Percentiles rank a stretch among this genome's conserved stretches.
phyloP scores from a whole-genome alignment of 2,888 invertebrate species.

The Dilophus febrilis region DNA sequence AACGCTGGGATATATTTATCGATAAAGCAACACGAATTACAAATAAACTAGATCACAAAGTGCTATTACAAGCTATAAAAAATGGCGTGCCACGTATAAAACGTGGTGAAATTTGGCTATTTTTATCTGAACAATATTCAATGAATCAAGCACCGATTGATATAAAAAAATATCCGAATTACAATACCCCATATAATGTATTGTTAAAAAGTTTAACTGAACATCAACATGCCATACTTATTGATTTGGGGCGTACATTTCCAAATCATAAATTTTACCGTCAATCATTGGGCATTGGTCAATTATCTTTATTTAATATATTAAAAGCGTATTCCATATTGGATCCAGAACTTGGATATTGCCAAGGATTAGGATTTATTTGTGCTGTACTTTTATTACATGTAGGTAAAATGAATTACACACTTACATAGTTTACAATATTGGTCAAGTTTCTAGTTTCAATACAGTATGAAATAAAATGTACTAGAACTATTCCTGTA shows the following conservation, averaged over 20 bases:
- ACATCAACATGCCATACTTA: slow-evolving; percentile 91
- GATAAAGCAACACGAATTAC: slow-evolving; percentile 33
- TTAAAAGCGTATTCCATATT: slow-evolving; percentile 89
- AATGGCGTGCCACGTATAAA: slow-evolving; percentile 42
- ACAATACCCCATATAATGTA: slow-evolving; percentile 60
- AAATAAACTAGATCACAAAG: slow-evolving; percentile 42
- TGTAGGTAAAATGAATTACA: too few relatives aligned
- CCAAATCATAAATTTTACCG: slow-evolving; percentile 89
- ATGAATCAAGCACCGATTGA: slow-evolving; percentile 55
- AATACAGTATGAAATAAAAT: neutral
- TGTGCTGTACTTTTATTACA: slow-evolving; percentile 85
- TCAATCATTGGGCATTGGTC: slow-evolving; percentile 81
- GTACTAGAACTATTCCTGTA: too few relatives aligned
- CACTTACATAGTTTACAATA: too few relatives aligned
- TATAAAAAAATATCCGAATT: slow-evolving; percentile 49
- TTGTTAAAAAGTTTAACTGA: slow-evolving; percentile 76
- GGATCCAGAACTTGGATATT: slow-evolving; percentile 90
- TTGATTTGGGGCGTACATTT: slow-evolving; percentile 75
- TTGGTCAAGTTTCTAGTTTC: too few relatives aligned
- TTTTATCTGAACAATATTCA: slow-evolving; percentile 69
- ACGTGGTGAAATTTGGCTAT: slow-evolving; percentile 69
- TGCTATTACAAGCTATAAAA: slow-evolving; percentile 59
- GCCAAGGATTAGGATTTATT: slow-evolving; percentile 91
- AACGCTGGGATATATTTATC: slow-evolving; percentile 61
- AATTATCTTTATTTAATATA: slow-evolving; percentile 82